phyloP scores from a whole-genome alignment of 1,140 invertebrate genomes.

The Listronotus bonariensis region DNA sequence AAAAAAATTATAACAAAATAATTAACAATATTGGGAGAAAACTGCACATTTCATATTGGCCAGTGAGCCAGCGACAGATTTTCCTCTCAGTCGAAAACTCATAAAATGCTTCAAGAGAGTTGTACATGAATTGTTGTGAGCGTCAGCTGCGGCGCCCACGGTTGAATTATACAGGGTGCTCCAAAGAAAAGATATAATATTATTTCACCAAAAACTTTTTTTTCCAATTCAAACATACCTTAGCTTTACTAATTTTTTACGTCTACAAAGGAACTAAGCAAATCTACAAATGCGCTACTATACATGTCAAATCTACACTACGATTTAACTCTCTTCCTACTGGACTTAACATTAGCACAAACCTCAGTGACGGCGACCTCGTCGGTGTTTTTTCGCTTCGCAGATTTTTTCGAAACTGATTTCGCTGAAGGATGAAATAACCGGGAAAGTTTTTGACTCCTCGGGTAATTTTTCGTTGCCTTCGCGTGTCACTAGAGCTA shows the following conservation, averaged over 20 bases:
- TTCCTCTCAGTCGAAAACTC: too few relatives aligned
- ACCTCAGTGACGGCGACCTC: slow-evolving; percentile 42
- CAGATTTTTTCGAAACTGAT: slow-evolving; percentile 40
- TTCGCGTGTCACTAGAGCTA: slow-evolving; percentile 72
- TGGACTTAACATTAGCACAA: slow-evolving; percentile 31
- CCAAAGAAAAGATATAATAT: too few relatives aligned
- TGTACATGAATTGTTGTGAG: too few relatives aligned
- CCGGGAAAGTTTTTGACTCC: slow-evolving; percentile 63
- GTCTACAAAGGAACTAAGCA: neutral
- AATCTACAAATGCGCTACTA: too few relatives aligned
- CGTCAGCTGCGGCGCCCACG: too few relatives aligned
- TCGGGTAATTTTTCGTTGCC: slow-evolving; percentile 73
- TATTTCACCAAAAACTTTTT: neutral
- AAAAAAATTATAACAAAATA: too few relatives aligned
- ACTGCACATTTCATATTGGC: too few relatives aligned
- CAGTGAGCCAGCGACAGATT: too few relatives aligned
- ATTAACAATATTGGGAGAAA: too few relatives aligned
- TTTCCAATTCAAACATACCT: neutral
- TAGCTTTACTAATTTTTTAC: neutral
- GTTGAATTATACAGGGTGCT: too few relatives aligned
- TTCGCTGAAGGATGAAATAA: slow-evolving; percentile 63
- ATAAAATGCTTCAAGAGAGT: too few relatives aligned
- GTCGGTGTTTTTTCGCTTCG: slow-evolving; percentile 50
- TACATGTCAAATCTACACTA: too few relatives aligned
- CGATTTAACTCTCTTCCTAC: slow-evolving; percentile 11